Percentiles rank a stretch among this genome's conserved stretches.
Conservation (phyloP, 2,797 vertebrate species). For the Graptemys geographica region DNA sequence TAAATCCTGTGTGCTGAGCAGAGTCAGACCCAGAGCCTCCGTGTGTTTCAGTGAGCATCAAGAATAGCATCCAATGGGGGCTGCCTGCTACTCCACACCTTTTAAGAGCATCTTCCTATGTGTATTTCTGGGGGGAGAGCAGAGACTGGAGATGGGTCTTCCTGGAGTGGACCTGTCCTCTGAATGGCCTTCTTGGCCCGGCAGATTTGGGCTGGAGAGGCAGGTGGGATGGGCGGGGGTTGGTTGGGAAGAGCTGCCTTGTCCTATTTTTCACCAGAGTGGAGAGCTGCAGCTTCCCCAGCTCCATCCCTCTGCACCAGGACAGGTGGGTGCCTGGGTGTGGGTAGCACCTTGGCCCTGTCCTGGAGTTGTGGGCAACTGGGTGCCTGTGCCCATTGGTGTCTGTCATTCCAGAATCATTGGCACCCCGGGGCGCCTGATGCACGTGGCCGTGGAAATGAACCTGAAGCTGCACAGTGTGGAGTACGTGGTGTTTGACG, state of each 20-base stretch:
- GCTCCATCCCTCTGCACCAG: rapidly evolving
- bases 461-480: constrained; percentile 92
- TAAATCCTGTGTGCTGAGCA: background rate
- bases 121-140: background rate
- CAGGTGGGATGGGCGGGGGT: background rate
- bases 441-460: constrained; percentile 95
- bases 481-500: constrained; percentile 97
- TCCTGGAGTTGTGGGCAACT: no score
- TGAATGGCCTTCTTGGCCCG: background rate
- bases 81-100: background rate
- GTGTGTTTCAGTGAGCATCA: background rate
- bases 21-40: background rate
- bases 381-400: background rate
- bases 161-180: background rate
- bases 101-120: background rate
- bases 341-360: background rate
- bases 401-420: constrained; percentile 87
- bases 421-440: constrained; percentile 94
- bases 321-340: background rate
- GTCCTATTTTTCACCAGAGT: background rate
- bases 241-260: background rate
- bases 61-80: background rate
- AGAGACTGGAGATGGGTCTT: background rate
- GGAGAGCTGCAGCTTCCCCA: background rate
- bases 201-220: background rate